phyloP scores from a whole-genome alignment of 2,888 invertebrate species.

The Drosophila borborema region DNA sequence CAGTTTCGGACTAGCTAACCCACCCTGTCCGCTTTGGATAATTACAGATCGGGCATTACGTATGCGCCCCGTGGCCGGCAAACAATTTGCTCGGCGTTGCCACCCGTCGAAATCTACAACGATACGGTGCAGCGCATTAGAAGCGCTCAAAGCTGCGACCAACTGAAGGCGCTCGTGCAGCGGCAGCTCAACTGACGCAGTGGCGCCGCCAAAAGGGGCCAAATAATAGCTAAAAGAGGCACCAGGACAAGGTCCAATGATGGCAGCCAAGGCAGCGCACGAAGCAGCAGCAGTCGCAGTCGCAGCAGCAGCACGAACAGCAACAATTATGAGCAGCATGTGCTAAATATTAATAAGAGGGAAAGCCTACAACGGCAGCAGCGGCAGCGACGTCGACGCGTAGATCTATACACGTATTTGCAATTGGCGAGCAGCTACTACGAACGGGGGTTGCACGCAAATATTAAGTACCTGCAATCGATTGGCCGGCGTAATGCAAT shows the following conservation, averaged over 20 bases:
- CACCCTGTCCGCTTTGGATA: slow-evolving; percentile 39
- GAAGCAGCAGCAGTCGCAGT: slow-evolving; percentile 8
- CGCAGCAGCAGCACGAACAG: slow-evolving; percentile 4
- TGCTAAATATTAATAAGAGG: slow-evolving; percentile 69
- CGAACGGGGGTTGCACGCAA: slow-evolving; percentile 82
- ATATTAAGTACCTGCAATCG: slow-evolving; percentile 83
- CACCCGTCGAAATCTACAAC: slow-evolving; percentile 73
- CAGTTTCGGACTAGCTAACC: slow-evolving; percentile 17
- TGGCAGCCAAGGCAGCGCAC: slow-evolving; percentile 13
- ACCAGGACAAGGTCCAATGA: slow-evolving; percentile 24
- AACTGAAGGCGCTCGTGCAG: slow-evolving; percentile 69
- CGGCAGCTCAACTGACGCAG: slow-evolving; percentile 58
- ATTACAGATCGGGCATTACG: slow-evolving; percentile 78
- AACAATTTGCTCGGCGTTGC: slow-evolving; percentile 72
- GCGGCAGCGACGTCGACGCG: slow-evolving; percentile 21
- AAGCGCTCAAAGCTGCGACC: slow-evolving; percentile 66
- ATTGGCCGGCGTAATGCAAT: slow-evolving; percentile 80
- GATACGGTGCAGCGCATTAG: slow-evolving; percentile 79
- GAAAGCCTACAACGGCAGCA: slow-evolving; percentile 65
- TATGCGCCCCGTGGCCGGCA: slow-evolving; percentile 70
- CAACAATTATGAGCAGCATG: slow-evolving; percentile 61
- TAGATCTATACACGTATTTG: slow-evolving; percentile 69
- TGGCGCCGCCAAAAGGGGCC: slow-evolving; percentile 1
- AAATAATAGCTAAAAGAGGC: slow-evolving; percentile 9
- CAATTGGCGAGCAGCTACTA: slow-evolving; percentile 83